phyloP scores from a whole-genome alignment of 2,888 invertebrate species.

The Malthinus seriepunctatus region DNA sequence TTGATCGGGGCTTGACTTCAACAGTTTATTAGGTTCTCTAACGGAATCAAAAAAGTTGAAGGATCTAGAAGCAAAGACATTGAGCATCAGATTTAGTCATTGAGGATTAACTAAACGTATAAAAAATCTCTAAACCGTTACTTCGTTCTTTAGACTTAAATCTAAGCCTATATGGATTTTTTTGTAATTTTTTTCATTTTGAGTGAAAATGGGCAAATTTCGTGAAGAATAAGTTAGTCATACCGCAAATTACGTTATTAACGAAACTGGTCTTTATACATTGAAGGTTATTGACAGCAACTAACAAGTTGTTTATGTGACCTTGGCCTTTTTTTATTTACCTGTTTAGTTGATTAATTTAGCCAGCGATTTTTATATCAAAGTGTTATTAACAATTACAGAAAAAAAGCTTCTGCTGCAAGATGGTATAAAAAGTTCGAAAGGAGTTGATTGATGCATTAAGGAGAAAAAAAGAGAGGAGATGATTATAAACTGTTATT shows the following conservation, averaged over 20 bases:
- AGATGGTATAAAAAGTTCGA: slow-evolving; percentile 3
- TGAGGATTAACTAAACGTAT: too few relatives aligned
- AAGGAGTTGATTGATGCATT: neutral
- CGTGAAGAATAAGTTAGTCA: too few relatives aligned
- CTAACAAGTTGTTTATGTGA: slow-evolving; percentile 13
- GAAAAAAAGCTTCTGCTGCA: slow-evolving; percentile 1
- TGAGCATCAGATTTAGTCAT: too few relatives aligned
- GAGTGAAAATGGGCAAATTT: too few relatives aligned
- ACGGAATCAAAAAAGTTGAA: too few relatives aligned
- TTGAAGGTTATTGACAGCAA: slow-evolving; percentile 15
- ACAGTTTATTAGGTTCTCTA: too few relatives aligned
- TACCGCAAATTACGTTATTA: slow-evolving; percentile 2
- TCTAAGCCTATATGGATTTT: too few relatives aligned
- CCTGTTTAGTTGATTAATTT: slow-evolving; percentile 10
- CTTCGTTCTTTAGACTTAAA: too few relatives aligned
- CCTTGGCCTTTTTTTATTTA: slow-evolving; percentile 10
- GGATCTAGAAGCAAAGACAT: too few relatives aligned
- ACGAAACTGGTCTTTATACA: neutral
- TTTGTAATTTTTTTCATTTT: too few relatives aligned
- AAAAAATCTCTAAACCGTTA: too few relatives aligned
- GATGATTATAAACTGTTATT: slow-evolving; percentile 9
- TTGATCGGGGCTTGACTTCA: too few relatives aligned
- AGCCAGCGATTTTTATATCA: slow-evolving; percentile 6
- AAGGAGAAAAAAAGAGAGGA: neutral
- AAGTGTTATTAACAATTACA: slow-evolving; percentile 1